A percentile compares a stretch with the other conserved stretches of the same genome.
These are phyloP conservation scores for Paragorgia papillata DNA, from an alignment of 92 coral and sea anemone species.

Conservation along the genomic window DNA sequence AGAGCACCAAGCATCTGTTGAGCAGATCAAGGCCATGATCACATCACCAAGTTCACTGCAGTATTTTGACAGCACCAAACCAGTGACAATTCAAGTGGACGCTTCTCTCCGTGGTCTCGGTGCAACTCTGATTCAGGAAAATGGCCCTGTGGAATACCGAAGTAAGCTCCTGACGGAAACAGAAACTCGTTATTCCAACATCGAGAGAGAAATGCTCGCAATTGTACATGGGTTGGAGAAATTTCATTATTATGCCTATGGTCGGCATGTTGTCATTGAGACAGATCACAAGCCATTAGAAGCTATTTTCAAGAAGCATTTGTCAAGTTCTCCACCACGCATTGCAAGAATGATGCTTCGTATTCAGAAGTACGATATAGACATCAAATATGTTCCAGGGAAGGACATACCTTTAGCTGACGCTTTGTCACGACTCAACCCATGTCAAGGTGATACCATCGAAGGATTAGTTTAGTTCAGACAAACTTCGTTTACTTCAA, in stretches of 20 bases:
- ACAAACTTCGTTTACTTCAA: no score
- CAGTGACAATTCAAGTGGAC: constrained; percentile 34
- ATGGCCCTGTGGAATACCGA: constrained; percentile 31
- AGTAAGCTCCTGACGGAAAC: constrained; percentile 40
- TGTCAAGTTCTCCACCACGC: constrained; percentile 64
- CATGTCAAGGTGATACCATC: no score
- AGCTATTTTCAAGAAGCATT: constrained; percentile 57
- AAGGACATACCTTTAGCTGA: constrained; percentile 52
- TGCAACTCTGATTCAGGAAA: constrained; percentile 28
- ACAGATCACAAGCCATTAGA: constrained; percentile 34
- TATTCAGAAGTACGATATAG: constrained; percentile 52
- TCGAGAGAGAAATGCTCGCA: constrained; percentile 46
- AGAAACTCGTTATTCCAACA: constrained; percentile 37
- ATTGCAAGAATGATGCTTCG: constrained; percentile 70
- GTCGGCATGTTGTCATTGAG: constrained; percentile 29
- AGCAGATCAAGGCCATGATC: constrained; percentile 12
- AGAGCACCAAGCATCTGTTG: constrained; percentile 34
- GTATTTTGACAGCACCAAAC: constrained; percentile 31
- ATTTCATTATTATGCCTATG: constrained; percentile 42
- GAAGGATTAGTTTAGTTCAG: no score
- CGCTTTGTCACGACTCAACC: no score
- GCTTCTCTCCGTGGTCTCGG: constrained; percentile 39
- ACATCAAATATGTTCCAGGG: constrained; percentile 48
- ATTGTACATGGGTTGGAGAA: constrained; percentile 30
- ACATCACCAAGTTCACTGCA: constrained; percentile 18